Evolutionary conservation across 2,888 invertebrate genomes (phyloP), one percentile per base, ranked within the genome.

Genomic region (Brachyopa scutellaris): DNA sequence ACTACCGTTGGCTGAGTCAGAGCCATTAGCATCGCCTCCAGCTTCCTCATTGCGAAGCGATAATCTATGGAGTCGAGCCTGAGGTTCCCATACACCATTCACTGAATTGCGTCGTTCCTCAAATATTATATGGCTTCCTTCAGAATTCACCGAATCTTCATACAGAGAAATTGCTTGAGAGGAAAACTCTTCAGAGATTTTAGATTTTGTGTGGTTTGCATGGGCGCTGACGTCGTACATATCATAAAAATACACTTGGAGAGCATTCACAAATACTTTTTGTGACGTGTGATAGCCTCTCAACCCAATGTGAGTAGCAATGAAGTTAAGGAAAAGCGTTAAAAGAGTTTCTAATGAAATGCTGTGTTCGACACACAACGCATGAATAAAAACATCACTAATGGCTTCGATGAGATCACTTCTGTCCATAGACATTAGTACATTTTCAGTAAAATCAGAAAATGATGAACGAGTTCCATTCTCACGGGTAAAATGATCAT

Each of bases 281-380:
- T 84, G 91, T 72, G 87, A 92, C 80, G 85, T 91, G 88, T 85
- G 90, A 87, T 88, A 91, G 86, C 86, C 92, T 87, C 87, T 92
- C 90, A 87, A 92, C 86, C 94, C 94, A 29, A 94, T 93, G 85
- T 93, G 92, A n/a, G 93, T 93, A 3, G 94, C 94, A 72, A 94
- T 89, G 87, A 93, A 94, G 77, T 94, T 94, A 69, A 94, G 87
- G 85, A 94, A 94, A 8, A 93, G 91, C 90, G 93, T 91, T 4
- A 91, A 87, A 76, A 90, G 85, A 13, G 87, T 86, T 21, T 90
- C 90, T 66, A 90, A 84, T 4, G 87, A 86, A 51, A 90, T 86
- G 59, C 87, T 87, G 47, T 88, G 89, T 84, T 88, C 88, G 26
- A 90, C 86, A 69, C 90, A 88, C 7, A 90, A 84, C 0, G 89